Evolutionary conservation across 2,888 invertebrate species (phyloP), one percentile per base, ranked within the genome.

Genomic region (Crocallis elinguaria): DNA sequence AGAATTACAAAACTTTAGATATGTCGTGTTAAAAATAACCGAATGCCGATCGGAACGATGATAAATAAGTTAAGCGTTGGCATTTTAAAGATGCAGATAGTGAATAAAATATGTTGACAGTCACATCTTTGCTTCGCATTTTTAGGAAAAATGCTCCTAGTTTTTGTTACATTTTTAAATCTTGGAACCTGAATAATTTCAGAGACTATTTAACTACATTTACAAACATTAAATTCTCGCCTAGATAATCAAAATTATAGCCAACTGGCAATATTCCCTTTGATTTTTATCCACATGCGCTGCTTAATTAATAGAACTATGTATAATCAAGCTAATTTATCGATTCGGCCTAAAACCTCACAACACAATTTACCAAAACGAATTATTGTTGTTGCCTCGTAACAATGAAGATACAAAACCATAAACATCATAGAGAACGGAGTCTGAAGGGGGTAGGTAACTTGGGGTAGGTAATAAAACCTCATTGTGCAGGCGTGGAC

Each of bases 401-500:
- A 38, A 38, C 17, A 50, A 36, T 14, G 7, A 23, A 43, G 12
- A 8, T 29, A 36, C 29, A 12, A 43, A 19, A 27, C 45, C 45
- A 45, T 45, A 29, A 35, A 51, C 16, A 36, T 21, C 21, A 36
- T 23, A 46, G 17, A 46, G 5, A 41, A 52, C 35, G 13, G 23
- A 42, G 23, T 38, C 43, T 38, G 37, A 19, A 36, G 41, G 21
- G 52, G 49, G 42, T 43, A 49, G 27, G 39, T 41, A 43, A 9
- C 14, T 32, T 13, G 5, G 29, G 27, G n/a, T n/a, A n/a, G 36
- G 36, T 45, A 42, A 45, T 42, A 41, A 37, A 44, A 21, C 38
- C 41, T 44, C 35, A 39, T 30, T 41, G 25, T 43, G 44, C 54
- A 45, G 70, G 70, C 61, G 64, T 60, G 53, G 46, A 46, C 67